phyloP scores from a whole-genome alignment of 2,888 invertebrate genomes.

The Lithosia quadra region DNA sequence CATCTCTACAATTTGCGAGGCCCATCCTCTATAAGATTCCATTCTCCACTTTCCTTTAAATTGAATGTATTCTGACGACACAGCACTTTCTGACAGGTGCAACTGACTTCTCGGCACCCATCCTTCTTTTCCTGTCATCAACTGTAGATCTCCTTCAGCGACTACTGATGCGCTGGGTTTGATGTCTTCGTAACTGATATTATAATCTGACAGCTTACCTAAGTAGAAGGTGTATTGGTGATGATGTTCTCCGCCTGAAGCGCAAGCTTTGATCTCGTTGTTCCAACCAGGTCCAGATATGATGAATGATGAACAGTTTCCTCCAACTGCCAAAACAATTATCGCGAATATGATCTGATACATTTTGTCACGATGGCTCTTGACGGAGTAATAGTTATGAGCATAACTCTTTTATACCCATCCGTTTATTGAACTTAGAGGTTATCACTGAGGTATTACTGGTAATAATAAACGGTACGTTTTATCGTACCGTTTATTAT shows the following conservation, averaged over 20 bases:
- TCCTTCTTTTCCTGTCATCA: conserved; percentile 8
- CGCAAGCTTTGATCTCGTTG: conserved; percentile 3
- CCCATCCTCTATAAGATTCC: conserved; percentile 9
- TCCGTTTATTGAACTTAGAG: too few relatives aligned
- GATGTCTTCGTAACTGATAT: background rate
- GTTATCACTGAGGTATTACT: too few relatives aligned
- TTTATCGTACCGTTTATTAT: too few relatives aligned
- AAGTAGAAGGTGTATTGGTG: conserved; percentile 9
- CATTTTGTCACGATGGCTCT: background rate
- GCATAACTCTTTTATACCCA: too few relatives aligned
- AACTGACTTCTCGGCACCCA: background rate
- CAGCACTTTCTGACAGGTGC: background rate
- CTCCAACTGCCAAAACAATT: background rate
- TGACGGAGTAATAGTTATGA: background rate
- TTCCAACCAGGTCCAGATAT: conserved; percentile 8
- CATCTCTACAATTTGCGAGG: background rate
- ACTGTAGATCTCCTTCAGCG: background rate
- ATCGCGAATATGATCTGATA: background rate
- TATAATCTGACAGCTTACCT: background rate
- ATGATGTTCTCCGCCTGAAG: conserved; percentile 3
- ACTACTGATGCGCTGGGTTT: background rate
- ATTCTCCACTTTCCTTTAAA: background rate
- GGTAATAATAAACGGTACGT: too few relatives aligned
- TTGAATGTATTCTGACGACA: background rate
- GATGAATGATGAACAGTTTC: background rate